A percentile compares a stretch with the other conserved stretches of the same genome.
Evolutionary conservation across 2,888 invertebrate genomes (phyloP).

Genomic region (Anagyrus pseudococci): DNA sequence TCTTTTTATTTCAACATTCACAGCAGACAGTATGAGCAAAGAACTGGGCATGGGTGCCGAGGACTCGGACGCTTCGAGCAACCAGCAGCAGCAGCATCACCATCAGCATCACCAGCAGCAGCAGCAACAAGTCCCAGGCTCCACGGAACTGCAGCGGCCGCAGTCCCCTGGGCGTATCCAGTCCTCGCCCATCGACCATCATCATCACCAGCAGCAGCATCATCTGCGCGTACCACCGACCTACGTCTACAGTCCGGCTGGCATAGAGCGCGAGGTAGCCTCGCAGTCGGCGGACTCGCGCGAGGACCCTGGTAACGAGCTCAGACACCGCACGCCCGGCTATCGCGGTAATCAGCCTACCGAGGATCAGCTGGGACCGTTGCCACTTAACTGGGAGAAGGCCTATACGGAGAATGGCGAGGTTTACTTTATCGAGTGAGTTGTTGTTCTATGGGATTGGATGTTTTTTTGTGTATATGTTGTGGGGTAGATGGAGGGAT

Average conservation of each 20-base stretch:
- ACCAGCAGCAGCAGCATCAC: not conserved
- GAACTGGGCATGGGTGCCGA: constrained; percentile 46
- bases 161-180: no score
- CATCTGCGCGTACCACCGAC: constrained; percentile 35
- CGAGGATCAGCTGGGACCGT: constrained; percentile 83
- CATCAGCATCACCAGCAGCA: constrained; percentile 18
- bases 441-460: no score
- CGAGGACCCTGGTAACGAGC: constrained; percentile 36
- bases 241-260: constrained; percentile 34
- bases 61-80: constrained; percentile 6
- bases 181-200: constrained; percentile 7
- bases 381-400: constrained; percentile 97
- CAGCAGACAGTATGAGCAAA: constrained; percentile 49
- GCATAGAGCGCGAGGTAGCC: constrained; percentile 4
- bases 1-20: not conserved
- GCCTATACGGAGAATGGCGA: constrained; percentile 97
- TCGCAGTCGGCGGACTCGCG: constrained; percentile 45
- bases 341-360: constrained; percentile 61
- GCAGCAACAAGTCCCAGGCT: constrained; percentile 16
- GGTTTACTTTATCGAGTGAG: constrained; percentile 96
- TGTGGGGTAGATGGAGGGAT: not conserved
- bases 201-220: constrained; percentile 29
- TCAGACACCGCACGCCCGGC: not conserved
- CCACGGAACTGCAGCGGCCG: constrained; percentile 18
- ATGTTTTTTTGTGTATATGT: not conserved